Evolutionary conservation across 2,113 vertebrate genomes (phyloP), one percentile per base, ranked within the genome.

Genomic region (Galeopterus variegatus): DNA sequence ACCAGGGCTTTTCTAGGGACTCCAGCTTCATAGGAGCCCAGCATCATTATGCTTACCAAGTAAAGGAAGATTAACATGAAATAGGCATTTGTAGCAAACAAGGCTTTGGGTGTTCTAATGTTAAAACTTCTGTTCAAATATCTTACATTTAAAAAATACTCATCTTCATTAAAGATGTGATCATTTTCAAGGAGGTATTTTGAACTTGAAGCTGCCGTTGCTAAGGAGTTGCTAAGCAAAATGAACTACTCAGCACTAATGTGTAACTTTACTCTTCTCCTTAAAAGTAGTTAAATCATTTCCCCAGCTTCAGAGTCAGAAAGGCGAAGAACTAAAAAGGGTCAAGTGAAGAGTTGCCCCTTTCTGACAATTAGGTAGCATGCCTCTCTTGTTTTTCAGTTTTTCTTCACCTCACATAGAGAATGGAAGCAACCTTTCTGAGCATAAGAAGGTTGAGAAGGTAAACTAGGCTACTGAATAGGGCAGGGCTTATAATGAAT

Each of bases 151-250:
- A 94, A 96, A 93, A 96, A 92, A 69, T 77, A 77, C 87, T 97
- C 80, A 95, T 96, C 90, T 94, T 97, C 52, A 33, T 97, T 97
- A 98, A 98, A 94, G 65, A 97, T 87, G 54, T 94, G 88, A 97
- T 94, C 75, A 18, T 97, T 96, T 97, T 94, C 92, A 95, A 85
- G 87, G 85, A 97, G 92, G 84, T 97, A 97, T 97, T 97, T 97
- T 97, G 96, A 97, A 98, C 94, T 97, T 81, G 87, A 97, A 96
- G 80, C 95, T 96, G 95, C 72, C 0, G 93, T 98, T 97, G 87
- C 96, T 97, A 97, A 88, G 97, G 92, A 1, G 96, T 97, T 97
- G 96, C 96, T 98, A 97, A 96, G 97, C 96, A 87, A 97, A 97
- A 97, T 92, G 95, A 96, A 80, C 94, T 95, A 95, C 96, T 97